These are phyloP conservation scores for Arctopsyche grandis DNA, from an alignment of 1,140 invertebrate species.

Conservation along the genomic window DNA sequence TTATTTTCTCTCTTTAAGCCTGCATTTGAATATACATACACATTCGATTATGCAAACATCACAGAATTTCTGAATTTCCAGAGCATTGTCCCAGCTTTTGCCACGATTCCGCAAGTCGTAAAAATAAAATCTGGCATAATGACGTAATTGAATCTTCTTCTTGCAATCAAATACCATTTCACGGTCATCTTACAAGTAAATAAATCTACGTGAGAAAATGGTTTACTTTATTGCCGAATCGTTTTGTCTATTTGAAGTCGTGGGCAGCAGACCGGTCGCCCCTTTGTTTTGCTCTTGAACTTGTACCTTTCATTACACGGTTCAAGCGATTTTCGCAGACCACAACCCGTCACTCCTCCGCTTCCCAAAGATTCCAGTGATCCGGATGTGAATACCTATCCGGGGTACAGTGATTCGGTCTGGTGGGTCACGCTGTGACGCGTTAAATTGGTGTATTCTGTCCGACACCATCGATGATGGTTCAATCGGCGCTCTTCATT, in stretches of 20 bases:
- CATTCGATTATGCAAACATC: too few relatives aligned
- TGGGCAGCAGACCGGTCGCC: background rate
- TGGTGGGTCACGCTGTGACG: background rate
- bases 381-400: background rate
- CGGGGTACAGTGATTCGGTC: background rate
- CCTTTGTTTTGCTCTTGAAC: background rate
- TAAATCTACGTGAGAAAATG: background rate
- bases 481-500: too few relatives aligned
- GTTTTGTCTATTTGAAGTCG: too few relatives aligned
- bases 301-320: background rate
- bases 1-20: too few relatives aligned
- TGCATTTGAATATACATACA: too few relatives aligned
- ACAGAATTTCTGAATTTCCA: too few relatives aligned
- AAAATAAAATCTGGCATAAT: too few relatives aligned
- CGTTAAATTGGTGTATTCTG: conserved; percentile 3
- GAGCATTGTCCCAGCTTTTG: too few relatives aligned
- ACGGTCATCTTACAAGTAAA: background rate
- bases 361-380: background rate
- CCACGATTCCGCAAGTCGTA: too few relatives aligned
- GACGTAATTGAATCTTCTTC: background rate
- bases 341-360: background rate
- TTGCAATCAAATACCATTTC: background rate
- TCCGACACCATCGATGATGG: background rate
- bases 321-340: background rate
- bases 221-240: too few relatives aligned